Conservation (phyloP, 2,113 vertebrate species). For the Oryzias melastigma region DNA sequence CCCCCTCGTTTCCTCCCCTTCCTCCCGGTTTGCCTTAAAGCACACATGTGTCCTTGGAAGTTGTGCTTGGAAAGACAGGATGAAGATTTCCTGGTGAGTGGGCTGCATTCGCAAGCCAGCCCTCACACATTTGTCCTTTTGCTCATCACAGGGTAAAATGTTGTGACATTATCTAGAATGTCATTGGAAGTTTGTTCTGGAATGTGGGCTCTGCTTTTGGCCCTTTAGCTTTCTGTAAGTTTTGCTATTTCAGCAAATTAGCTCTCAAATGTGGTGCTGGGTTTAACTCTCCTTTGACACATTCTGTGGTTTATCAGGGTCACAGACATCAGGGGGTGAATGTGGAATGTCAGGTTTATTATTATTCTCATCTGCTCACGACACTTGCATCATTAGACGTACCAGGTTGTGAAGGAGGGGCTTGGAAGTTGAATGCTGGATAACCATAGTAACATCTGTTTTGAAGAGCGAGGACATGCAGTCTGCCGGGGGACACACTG, state of each 20-base stretch:
- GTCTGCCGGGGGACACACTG: constrained; percentile 35
- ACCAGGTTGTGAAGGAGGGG: background rate
- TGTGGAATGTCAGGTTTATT: too few species aligned
- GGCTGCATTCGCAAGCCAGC: constrained; percentile 29
- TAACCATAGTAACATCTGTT: background rate
- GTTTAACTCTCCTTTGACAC: too few species aligned
- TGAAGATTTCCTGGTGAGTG: constrained; percentile 17
- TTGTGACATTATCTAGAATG: constrained; percentile 13
- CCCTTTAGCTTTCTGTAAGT: too few species aligned
- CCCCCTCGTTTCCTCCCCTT: constrained; percentile 1
- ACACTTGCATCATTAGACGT: too few species aligned
- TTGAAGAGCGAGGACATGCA: background rate
- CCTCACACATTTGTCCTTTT: constrained; percentile 19
- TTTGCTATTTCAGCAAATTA: too few species aligned
- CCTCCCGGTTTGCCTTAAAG: constrained; percentile 4
- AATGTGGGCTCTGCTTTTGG: too few species aligned
- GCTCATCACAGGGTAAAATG: constrained; percentile 27
- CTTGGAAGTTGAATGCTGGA: background rate
- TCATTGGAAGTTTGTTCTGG: too few species aligned
- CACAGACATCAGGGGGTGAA: too few species aligned
- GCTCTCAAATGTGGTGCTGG: too few species aligned
- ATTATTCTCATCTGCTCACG: too few species aligned
- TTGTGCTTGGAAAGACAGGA: constrained; percentile 29
- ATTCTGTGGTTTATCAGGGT: too few species aligned
- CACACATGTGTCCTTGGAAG: constrained; percentile 40